phyloP scores from a whole-genome alignment of 2,113 vertebrate genomes.

The Prietella phreatophila region DNA sequence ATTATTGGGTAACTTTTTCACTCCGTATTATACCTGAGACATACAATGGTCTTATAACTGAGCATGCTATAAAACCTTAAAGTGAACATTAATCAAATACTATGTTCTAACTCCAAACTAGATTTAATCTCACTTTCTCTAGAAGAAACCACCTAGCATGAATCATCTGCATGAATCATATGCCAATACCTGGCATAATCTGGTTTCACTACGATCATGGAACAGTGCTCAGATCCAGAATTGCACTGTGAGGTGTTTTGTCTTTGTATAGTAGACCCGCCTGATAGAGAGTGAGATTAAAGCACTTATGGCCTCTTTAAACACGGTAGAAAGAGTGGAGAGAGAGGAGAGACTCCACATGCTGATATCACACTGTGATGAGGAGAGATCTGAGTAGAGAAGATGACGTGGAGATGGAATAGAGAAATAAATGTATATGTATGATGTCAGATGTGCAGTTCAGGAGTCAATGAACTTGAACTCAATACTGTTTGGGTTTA shows the following conservation, averaged over 20 bases:
- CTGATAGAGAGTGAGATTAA: constrained; percentile 36
- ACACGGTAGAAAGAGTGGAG: not conserved
- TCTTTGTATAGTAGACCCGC: constrained; percentile 24
- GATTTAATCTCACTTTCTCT: constrained; percentile 4
- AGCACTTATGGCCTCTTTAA: constrained; percentile 26
- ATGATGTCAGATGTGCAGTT: not conserved
- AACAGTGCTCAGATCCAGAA: constrained; percentile 27
- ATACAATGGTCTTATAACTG: not conserved
- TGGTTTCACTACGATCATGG: constrained; percentile 8
- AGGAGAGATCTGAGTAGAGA: constrained; percentile 17
- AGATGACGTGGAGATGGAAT: not conserved
- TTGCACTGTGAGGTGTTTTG: constrained; percentile 39
- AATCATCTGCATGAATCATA: not conserved
- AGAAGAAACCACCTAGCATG: not conserved
- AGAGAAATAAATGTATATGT: constrained; percentile 6
- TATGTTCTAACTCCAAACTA: not conserved
- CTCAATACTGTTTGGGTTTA: not conserved
- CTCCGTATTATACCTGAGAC: not conserved
- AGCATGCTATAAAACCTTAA: not conserved
- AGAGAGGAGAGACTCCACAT: constrained; percentile 29
- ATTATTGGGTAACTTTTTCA: not conserved
- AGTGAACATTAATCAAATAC: no score
- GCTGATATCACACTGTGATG: constrained; percentile 28
- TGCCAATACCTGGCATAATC: constrained; percentile 8
- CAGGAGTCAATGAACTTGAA: not conserved